Evolutionary conservation across 35 echinoderm and acorn worm genomes (phyloP), one percentile per base, ranked within the genome.

Genomic region (Diadema setosum): DNA sequence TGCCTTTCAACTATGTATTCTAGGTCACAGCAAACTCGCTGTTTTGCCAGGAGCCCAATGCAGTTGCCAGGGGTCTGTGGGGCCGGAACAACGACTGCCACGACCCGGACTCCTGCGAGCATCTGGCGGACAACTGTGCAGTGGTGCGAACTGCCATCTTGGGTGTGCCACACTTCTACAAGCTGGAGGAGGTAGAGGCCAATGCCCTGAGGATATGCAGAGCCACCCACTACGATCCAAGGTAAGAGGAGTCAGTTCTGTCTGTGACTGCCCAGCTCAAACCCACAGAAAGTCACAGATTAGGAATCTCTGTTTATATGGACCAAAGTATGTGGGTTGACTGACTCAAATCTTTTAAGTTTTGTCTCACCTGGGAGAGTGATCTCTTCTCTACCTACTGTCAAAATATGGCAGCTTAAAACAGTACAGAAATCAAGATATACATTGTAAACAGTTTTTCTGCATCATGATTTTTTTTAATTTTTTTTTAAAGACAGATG

Each of bases 101-200:
- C 42, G 92, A 94, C 23, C 36, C 82, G 8, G 92, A 89, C 32
- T 94, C 86, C 32, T 89, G 86, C 49, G 87, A 94, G 44, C 86
- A 94, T 81, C 82, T 94, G 30, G 92, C 92, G 32, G 92, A 94
- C 73, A 94, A 94, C 25, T 69, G 81, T 24, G 92, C 92, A 16
- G 49, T 94, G 33, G 92, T 94, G 3, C 64, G 92, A 41, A 84
- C 92, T 7, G 92, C 92, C 20, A 85, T 94, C 42, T 58, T 94
- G 64, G 92, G 92, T 33, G 59, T 94, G 3, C 92, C 92, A 18
- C 92, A 94, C 42, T 94, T 94, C 87, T 73, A 94, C 46, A 83
- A 89, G 23, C 49, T 89, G 21, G 88, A 94, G 41, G 92, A 94
- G 63, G 92, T 94, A 0, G 64, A 58, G n/a, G 82, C 61, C 63